Base-by-base conservation (phyloP, 1,140 invertebrate species). In the Sycobia sp. region DNA sequence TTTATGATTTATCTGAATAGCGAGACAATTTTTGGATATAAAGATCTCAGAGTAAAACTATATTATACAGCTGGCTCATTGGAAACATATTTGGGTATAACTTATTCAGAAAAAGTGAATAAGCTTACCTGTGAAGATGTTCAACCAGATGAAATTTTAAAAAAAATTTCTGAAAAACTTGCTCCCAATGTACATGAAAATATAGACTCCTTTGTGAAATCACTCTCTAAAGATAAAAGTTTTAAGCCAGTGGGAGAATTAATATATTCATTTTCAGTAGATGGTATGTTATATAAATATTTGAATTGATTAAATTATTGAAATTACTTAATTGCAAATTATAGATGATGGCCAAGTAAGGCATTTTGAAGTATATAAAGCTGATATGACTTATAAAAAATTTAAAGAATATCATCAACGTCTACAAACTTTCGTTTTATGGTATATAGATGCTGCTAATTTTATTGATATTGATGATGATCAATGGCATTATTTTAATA, bases 21-120 rank as follows among this genome's bases (percentile, higher is more conserved):
- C 70, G 95, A 98, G 82, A 91, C 87, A 62, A 95, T 97, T 76
- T 97, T 96, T 85, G 96, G 96, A 16, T 97, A 96, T 74, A 88
- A 90, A 76, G 89, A 94, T 73, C 80, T 97, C 22, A 84, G 85
- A 62, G 87, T 97, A 7, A 86, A 89, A 49, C 76, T 97, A 11
- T 91, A 90, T 73, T 96, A 95, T 75, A 89, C 88, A 66, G 93
- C 94, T 49, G 91, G 89, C 27, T 89, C 87, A 57, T 82, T 96
- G 43, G 86, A 87, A 65, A 89, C 91, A 18, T 95, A 89, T 71
- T 69, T 92, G 3, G 84, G 85, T 38, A 83, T 91, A 55, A 82
- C 77, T n/a, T 91, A 87, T 71, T 76, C 77, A 0, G 84, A 88
- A 36, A 88, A 87, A 82, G 76, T 92, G 11, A 82, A 85, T 29